A percentile compares a stretch with the other conserved stretches of the same genome.
Evolutionary conservation across 2,888 invertebrate genomes (phyloP).

Genomic region (Atethmia centrago): DNA sequence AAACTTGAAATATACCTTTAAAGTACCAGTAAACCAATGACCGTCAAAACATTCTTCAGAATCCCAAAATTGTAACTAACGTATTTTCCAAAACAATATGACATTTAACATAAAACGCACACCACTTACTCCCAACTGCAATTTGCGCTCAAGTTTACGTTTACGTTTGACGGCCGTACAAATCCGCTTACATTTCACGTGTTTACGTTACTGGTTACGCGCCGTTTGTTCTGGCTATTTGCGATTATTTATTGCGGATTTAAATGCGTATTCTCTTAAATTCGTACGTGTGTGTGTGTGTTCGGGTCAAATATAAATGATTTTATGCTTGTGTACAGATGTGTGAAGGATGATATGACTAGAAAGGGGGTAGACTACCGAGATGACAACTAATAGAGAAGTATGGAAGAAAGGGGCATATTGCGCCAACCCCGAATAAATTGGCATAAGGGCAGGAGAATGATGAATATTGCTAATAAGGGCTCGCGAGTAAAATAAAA

Average conservation of each 20-base stretch:
- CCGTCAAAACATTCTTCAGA: slow-evolving; percentile 2
- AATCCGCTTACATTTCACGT: slow-evolving; percentile 73
- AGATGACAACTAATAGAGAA: too few species aligned
- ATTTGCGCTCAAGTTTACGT: slow-evolving; percentile 65
- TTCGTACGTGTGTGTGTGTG: slow-evolving; percentile 50
- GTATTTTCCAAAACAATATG: slow-evolving; percentile 25
- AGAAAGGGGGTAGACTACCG: too few species aligned
- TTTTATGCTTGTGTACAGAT: slow-evolving; percentile 31
- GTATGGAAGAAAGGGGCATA: too few species aligned
- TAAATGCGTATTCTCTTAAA: slow-evolving; percentile 64
- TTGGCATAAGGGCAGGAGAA: too few species aligned
- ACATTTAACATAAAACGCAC: slow-evolving; percentile 31
- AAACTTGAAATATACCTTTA: background rate
- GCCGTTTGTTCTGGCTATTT: slow-evolving; percentile 70
- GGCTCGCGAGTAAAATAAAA: too few species aligned
- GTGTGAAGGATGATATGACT: too few species aligned
- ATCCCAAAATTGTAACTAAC: background rate
- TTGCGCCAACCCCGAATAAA: too few species aligned
- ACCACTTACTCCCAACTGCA: slow-evolving; percentile 56
- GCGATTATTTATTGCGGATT: slow-evolving; percentile 72
- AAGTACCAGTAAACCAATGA: slow-evolving; percentile 7
- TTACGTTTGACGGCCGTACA: slow-evolving; percentile 71
- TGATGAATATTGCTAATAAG: too few species aligned
- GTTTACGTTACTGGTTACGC: slow-evolving; percentile 72
- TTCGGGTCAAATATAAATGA: slow-evolving; percentile 29